A percentile compares a stretch with the other conserved stretches of the same genome.
Conservation (phyloP, 2,113 vertebrate genomes). For the Pachypanchax playfairii region DNA sequence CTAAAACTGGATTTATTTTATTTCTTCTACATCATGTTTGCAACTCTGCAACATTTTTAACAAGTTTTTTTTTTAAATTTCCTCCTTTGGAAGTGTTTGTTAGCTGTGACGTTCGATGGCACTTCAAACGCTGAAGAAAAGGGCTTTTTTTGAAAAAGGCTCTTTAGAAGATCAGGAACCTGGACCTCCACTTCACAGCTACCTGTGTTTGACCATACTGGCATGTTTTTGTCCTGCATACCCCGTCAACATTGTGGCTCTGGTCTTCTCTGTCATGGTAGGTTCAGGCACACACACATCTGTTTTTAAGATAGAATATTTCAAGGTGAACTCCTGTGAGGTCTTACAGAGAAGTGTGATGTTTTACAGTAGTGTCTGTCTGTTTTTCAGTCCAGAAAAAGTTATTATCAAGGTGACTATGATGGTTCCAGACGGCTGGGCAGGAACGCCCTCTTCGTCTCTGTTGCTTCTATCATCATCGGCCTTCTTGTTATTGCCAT, state of each 20-base stretch:
- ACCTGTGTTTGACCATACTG: slow-evolving; percentile 86
- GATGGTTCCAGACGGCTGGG: slow-evolving; percentile 87
- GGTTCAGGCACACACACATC: slow-evolving; percentile 49
- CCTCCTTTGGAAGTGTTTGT: not conserved
- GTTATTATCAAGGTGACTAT: slow-evolving; percentile 85
- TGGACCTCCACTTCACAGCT: slow-evolving; percentile 78
- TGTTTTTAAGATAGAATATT: too few relatives aligned
- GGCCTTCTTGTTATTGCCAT: slow-evolving; percentile 86
- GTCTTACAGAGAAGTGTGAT: too few relatives aligned
- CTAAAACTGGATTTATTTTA: slow-evolving; percentile 8
- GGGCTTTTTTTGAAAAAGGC: slow-evolving; percentile 70
- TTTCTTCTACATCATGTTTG: not conserved
- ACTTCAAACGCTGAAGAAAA: slow-evolving; percentile 76
- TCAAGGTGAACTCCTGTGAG: too few relatives aligned
- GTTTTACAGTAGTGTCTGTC: slow-evolving; percentile 12
- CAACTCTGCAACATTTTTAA: not conserved
- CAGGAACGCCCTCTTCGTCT: slow-evolving; percentile 84
- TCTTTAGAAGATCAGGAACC: slow-evolving; percentile 76
- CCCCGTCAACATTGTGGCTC: slow-evolving; percentile 89
- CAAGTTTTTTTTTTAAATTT: not conserved
- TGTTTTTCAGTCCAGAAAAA: slow-evolving; percentile 84
- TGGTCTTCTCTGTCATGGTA: slow-evolving; percentile 90
- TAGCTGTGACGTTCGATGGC: slow-evolving; percentile 75
- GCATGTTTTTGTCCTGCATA: slow-evolving; percentile 91
- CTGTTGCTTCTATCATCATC: slow-evolving; percentile 86